These are phyloP conservation scores for Empidonax alnorum DNA, from an alignment of 2,113 vertebrate species.

Conservation along the genomic window DNA sequence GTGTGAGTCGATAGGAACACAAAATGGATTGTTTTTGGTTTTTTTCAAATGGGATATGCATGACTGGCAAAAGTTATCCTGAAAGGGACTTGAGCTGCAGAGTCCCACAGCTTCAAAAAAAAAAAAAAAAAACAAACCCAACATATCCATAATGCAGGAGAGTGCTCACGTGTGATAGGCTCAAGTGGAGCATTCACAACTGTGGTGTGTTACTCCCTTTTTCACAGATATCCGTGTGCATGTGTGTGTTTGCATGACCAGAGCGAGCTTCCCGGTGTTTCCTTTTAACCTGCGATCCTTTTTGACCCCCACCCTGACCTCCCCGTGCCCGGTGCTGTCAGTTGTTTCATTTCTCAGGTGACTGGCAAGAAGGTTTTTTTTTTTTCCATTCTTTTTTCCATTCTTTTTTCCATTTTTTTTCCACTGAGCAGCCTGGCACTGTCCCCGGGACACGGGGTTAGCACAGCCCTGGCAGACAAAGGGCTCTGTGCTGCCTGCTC, in stretches of 20 bases:
- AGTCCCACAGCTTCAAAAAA: background rate
- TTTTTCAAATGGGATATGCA: background rate
- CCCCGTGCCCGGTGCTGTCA: background rate
- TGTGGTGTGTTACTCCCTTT: background rate
- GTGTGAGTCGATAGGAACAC: background rate
- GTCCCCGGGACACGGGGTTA: background rate
- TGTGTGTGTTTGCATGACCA: background rate
- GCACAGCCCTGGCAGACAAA: constrained; percentile 67
- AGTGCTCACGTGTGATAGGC: background rate
- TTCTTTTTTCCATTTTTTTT: background rate
- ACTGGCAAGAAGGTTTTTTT: constrained; percentile 5
- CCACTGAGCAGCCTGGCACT: constrained; percentile 8
- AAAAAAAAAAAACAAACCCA: background rate
- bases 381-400: constrained; percentile 15
- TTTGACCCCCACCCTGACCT: background rate
- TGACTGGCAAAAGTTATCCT: background rate
- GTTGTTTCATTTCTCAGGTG: constrained; percentile 23
- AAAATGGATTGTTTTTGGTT: background rate
- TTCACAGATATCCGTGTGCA: background rate
- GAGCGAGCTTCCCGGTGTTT: background rate
- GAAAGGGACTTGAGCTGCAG: background rate
- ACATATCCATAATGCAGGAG: background rate
- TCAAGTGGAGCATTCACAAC: background rate
- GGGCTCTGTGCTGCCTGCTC: constrained; percentile 66
- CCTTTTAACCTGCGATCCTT: background rate